Conservation (phyloP, 1,140 invertebrate genomes). For the Scaptomyza montana region DNA sequence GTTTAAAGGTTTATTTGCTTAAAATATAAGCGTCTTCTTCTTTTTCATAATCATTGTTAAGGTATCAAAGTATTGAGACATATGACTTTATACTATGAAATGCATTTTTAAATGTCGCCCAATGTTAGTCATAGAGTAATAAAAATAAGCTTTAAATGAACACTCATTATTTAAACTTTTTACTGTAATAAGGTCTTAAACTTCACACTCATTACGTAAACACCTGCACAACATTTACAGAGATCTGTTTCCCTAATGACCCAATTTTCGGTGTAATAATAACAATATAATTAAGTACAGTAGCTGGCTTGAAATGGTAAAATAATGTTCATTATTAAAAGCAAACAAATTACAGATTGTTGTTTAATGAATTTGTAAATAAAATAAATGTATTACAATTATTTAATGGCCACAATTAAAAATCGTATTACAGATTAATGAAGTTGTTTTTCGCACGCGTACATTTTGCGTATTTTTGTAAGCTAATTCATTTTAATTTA, state of each 20-base stretch:
- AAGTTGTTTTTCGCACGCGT: constrained; percentile 36
- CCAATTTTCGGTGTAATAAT: constrained; percentile 6
- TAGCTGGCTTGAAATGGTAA: constrained; percentile 35
- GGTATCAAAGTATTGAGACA: too few species aligned
- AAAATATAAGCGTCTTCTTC: too few species aligned
- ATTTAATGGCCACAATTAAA: constrained; percentile 65
- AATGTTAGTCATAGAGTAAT: too few species aligned
- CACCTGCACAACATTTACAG: constrained; percentile 13
- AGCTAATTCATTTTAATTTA: constrained; percentile 78
- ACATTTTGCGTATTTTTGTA: constrained; percentile 32
- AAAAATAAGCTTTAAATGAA: too few species aligned
- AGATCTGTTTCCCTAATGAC: not conserved
- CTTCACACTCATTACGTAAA: not conserved
- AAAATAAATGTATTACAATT: constrained; percentile 42
- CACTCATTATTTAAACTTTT: not conserved
- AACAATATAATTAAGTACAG: constrained; percentile 30
- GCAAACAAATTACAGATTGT: constrained; percentile 47
- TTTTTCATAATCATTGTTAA: too few species aligned
- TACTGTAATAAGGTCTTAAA: not conserved
- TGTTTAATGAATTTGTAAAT: constrained; percentile 54
- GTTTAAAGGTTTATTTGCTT: too few species aligned
- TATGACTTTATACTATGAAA: too few species aligned
- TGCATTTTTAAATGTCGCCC: too few species aligned
- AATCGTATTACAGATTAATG: constrained; percentile 51
- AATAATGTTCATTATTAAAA: constrained; percentile 57